A percentile compares a stretch with the other conserved stretches of the same genome.
Conservation (phyloP, 2,888 invertebrate species). For the Himalopsyche japonica region DNA sequence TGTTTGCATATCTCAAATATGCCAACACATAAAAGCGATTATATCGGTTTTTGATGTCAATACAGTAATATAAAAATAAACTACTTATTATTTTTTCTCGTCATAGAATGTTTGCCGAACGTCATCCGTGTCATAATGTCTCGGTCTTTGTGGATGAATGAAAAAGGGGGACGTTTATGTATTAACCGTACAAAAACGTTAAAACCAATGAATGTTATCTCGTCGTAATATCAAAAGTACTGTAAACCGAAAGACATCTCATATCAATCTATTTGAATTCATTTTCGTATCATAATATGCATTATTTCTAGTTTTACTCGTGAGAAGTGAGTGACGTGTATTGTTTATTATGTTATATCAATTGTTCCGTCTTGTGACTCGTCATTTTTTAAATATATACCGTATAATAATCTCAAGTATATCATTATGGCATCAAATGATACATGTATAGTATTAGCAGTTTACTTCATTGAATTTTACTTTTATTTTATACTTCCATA, state of each 20-base stretch:
- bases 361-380: too few species aligned
- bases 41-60: neutral
- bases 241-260: neutral
- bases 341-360: too few species aligned
- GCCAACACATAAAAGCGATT: neutral
- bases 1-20: neutral
- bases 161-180: neutral
- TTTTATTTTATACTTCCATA: too few species aligned
- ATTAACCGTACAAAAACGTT: neutral
- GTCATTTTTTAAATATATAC: too few species aligned
- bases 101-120: neutral
- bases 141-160: neutral
- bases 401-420: too few species aligned
- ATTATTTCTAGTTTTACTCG: neutral
- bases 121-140: neutral
- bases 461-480: too few species aligned
- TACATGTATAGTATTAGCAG: too few species aligned
- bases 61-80: neutral
- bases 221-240: neutral
- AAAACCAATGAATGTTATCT: neutral
- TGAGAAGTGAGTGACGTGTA: too few species aligned
- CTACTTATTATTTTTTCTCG: neutral
- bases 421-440: too few species aligned
- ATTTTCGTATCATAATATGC: neutral
- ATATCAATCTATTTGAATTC: neutral